Conservation (phyloP, 2,888 invertebrate genomes). For the Aleiodes leptofemur region DNA sequence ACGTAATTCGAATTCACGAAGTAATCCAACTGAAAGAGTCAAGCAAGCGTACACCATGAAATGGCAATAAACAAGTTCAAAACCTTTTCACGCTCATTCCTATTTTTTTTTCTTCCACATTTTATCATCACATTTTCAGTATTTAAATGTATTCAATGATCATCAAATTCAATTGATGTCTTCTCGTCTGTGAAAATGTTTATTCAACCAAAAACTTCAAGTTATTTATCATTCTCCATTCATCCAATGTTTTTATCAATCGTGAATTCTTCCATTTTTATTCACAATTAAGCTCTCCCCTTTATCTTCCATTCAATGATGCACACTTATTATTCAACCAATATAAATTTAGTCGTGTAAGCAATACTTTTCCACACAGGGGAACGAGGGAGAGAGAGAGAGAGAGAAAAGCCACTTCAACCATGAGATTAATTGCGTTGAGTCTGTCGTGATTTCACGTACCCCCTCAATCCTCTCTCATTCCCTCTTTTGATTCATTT, state of each 20-base stretch:
- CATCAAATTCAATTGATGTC: constrained; percentile 18
- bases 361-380: constrained; percentile 45
- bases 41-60: constrained; percentile 1
- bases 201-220: neutral
- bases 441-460: constrained; percentile 47
- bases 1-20: constrained; percentile 9
- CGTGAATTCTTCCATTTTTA: too few relatives aligned
- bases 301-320: constrained; percentile 57
- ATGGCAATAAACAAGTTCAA: neutral
- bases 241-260: constrained; percentile 7
- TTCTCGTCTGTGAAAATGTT: constrained; percentile 3
- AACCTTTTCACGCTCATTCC: constrained; percentile 1
- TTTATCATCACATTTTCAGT: constrained; percentile 16
- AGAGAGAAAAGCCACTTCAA: constrained; percentile 42
- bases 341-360: constrained; percentile 53
- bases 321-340: constrained; percentile 42
- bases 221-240: constrained; percentile 18
- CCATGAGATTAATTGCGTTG: constrained; percentile 58
- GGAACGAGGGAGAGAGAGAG: constrained; percentile 16
- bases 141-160: constrained; percentile 18
- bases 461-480: neutral
- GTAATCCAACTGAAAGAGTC: constrained; percentile 4
- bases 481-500: constrained; percentile 8
- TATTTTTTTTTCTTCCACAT: neutral
- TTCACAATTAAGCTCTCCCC: constrained; percentile 48